Evolutionary conservation across 2,797 vertebrate genomes (phyloP).

Genomic region (Carapus acus): DNA sequence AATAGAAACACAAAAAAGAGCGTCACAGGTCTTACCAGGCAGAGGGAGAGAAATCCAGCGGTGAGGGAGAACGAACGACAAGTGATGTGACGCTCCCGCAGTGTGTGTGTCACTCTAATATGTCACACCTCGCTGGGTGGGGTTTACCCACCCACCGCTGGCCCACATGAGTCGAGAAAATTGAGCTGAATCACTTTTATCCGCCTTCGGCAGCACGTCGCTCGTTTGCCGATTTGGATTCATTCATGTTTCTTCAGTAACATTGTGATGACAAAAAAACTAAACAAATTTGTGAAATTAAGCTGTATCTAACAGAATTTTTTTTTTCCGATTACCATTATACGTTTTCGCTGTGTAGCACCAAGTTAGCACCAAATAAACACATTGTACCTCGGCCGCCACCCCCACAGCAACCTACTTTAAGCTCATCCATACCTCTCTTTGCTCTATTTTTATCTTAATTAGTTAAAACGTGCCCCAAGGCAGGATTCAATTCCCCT

Average conservation of each 20-base stretch:
- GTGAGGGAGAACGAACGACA: slow-evolving; percentile 30
- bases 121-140: slow-evolving; percentile 62
- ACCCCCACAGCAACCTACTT: slow-evolving; percentile 43
- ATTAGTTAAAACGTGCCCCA: slow-evolving; percentile 63
- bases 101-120: slow-evolving; percentile 57
- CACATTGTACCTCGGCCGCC: slow-evolving; percentile 18
- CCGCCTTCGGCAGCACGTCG: background rate
- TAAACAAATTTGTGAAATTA: no score
- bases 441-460: slow-evolving; percentile 63
- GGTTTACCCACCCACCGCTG: slow-evolving; percentile 53
- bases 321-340: background rate
- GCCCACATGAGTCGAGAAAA: slow-evolving; percentile 40
- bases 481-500: slow-evolving; percentile 55
- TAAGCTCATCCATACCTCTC: slow-evolving; percentile 33
- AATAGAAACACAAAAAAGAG: background rate
- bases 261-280: background rate
- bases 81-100: slow-evolving; percentile 40
- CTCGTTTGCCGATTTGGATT: slow-evolving; percentile 1
- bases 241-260: background rate
- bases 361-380: background rate
- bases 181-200: slow-evolving; percentile 42
- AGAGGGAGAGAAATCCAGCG: slow-evolving; percentile 25
- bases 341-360: background rate
- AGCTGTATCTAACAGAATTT: no score
- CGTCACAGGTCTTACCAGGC: slow-evolving; percentile 49